phyloP scores from a whole-genome alignment of 2,113 vertebrate species.

The human region GRCh38 chr7:41063501-41064000 shows the following conservation, averaged over 20 bases:
- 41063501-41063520: background rate
- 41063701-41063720: background rate
- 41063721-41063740: background rate
- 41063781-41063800: constrained; percentile 36
- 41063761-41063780: background rate
- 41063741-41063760: background rate
- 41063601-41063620: constrained; percentile 31
- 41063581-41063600: background rate
- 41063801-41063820: background rate
- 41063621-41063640: background rate
- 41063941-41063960: background rate
- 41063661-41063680: background rate
- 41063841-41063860: constrained; percentile 27
- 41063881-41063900: background rate
- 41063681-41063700: background rate
- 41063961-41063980: constrained; percentile 46
- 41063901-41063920: background rate
- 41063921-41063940: background rate
- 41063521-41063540: background rate
- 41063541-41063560: background rate
- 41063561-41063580: background rate
- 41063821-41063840: background rate
- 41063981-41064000: constrained; percentile 5
- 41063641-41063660: constrained; percentile 29
- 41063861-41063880: constrained; percentile 32